Base-by-base conservation (phyloP, 2,797 vertebrate genomes). In the Pseudochaenichthys georgianus region DNA sequence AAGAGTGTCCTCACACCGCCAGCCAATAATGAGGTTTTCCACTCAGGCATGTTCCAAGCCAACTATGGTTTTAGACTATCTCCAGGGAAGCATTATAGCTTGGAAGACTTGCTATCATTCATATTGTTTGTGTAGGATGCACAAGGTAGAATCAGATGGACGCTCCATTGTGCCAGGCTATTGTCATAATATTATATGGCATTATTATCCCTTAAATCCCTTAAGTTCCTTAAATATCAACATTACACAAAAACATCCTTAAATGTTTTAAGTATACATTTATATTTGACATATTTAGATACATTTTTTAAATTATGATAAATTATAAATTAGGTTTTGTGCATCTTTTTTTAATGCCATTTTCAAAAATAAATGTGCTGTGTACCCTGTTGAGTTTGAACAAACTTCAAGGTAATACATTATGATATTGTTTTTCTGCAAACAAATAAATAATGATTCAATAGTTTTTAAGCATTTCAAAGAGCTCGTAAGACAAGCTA, bases 21-120 rank as follows among this genome's bases (percentile, higher is more conserved):
- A 84, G 83, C 80, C 84, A 86, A 77, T 85, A 88, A 91, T 89
- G 77, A 87, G 80, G 60, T 84, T 84, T 84, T 84, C 75, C 69
- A 87, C 66, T 86, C 80, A 77, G 77, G 75, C 77, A 78, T 74
- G 66, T 83, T 78, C 59, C n/a, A 59, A 76, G 88, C 85, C 81
- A 88, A 72, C 81, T 81, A 42, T 63, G 77, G 61, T 79, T 88
- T 88, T 79, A 77, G 85, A 69, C 43, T 68, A 6, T 80, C 84
- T 87, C 75, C 73, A 21, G 83, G 86, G 86, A 83, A 64, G 54
- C 31, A 19, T 80, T 79, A 62, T 53, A 64, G 78, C 54, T 54
- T 3, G 1, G 47, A 67, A 50, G 61, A 87, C 54, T 76, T 63
- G 50, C 72, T 64, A 5, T 64, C 75, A 83, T 81, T 85, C 67